Percentiles rank a stretch among this genome's conserved stretches.
Conservation (phyloP, 1,140 invertebrate species). For the Homarus americanus region DNA sequence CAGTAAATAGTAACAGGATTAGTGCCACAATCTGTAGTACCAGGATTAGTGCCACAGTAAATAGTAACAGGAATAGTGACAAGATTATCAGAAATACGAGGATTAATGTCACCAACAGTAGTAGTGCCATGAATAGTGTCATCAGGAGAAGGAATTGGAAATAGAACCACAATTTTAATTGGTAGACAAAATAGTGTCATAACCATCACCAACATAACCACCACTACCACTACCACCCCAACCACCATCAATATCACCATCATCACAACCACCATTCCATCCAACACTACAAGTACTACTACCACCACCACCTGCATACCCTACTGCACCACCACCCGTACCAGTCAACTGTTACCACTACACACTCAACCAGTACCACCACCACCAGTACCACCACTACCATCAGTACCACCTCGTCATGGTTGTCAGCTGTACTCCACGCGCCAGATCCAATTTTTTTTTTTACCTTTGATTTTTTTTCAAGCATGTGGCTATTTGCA, state of each 20-base stretch:
- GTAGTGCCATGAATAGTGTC: too few species aligned
- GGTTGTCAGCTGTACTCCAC: slow-evolving; percentile 2
- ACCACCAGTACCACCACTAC: neutral
- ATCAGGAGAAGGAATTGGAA: too few species aligned
- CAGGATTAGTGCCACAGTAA: too few species aligned
- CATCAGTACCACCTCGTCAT: neutral
- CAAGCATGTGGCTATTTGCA: slow-evolving; percentile 68
- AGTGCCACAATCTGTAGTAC: too few species aligned
- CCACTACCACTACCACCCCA: neutral
- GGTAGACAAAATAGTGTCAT: too few species aligned
- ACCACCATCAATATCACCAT: neutral
- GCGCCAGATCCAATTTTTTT: slow-evolving; percentile 20
- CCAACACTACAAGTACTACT: neutral
- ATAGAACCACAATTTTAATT: too few species aligned
- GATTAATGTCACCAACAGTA: too few species aligned
- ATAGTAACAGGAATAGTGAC: too few species aligned
- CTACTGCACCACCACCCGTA: neutral
- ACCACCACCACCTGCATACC: neutral
- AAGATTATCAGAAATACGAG: too few species aligned
- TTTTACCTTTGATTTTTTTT: slow-evolving; percentile 10
- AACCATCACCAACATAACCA: neutral
- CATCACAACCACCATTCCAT: neutral
- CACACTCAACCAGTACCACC: too few species aligned
- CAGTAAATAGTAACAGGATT: too few species aligned
- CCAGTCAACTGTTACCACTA: neutral